Evolutionary conservation across 2,113 vertebrate genomes (phyloP).

Genomic region (Haemorhous mexicanus): DNA sequence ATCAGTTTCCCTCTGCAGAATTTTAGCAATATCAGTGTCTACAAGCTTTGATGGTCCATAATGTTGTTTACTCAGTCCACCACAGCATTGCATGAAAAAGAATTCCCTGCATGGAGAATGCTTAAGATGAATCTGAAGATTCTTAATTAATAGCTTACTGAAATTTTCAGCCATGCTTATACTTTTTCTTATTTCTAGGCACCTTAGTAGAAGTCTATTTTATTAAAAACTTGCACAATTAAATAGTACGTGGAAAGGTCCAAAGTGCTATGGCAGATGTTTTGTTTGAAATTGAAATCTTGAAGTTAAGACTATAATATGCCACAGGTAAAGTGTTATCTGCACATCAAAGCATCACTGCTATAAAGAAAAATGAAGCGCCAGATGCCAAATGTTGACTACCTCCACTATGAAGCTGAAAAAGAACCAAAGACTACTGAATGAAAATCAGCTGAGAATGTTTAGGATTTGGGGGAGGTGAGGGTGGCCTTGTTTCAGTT

Average conservation of each 20-base stretch:
- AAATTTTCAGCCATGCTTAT: neutral
- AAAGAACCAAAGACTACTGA: neutral
- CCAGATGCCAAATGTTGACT: slow-evolving; percentile 3
- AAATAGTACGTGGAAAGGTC: neutral
- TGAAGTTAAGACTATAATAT: slow-evolving; percentile 1
- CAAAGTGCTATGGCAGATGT: neutral
- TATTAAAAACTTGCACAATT: neutral
- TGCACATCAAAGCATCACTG: slow-evolving; percentile 43
- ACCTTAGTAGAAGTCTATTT: neutral
- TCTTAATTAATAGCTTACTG: neutral
- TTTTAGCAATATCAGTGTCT: neutral
- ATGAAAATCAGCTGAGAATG: neutral
- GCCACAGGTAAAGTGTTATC: slow-evolving; percentile 44
- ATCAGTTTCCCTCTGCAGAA: neutral
- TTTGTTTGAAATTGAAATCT: slow-evolving; percentile 11
- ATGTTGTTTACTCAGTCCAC: neutral
- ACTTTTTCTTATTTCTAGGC: neutral
- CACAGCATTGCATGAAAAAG: neutral
- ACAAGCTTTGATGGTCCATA: neutral
- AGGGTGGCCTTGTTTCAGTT: neutral
- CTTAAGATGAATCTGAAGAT: neutral
- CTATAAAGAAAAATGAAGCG: slow-evolving; percentile 1
- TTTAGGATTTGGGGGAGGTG: neutral
- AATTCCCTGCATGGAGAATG: neutral
- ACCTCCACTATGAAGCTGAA: neutral